Conservation (phyloP, 2,113 vertebrate genomes). For the Cnemophilus loriae region DNA sequence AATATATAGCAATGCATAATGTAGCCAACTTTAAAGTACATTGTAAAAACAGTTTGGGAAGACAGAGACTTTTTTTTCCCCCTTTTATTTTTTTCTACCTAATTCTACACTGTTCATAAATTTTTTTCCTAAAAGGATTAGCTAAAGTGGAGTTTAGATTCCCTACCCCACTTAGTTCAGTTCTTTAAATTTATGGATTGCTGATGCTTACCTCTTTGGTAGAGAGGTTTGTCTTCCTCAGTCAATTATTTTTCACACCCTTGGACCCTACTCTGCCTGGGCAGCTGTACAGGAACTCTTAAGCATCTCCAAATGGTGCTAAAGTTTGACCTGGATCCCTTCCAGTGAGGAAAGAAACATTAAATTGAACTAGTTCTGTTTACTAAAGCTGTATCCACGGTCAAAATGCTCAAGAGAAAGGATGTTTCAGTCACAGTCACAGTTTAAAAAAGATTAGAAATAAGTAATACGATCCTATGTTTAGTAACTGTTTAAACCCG, state of each 20-base stretch:
- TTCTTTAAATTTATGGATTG: neutral
- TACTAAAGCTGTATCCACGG: neutral
- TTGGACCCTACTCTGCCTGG: neutral
- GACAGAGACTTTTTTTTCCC: neutral
- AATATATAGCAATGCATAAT: neutral
- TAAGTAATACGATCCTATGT: neutral
- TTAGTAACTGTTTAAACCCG: neutral
- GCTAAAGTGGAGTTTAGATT: neutral
- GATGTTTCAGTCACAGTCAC: neutral
- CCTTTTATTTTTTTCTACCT: neutral
- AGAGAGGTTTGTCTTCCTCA: neutral
- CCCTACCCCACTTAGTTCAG: neutral
- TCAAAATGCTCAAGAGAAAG: neutral
- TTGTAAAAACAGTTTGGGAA: neutral
- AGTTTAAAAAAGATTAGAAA: neutral
- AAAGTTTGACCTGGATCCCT: neutral
- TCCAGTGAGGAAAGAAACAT: neutral
- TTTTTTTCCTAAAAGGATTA: neutral
- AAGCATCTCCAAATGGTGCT: neutral
- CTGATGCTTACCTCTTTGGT: neutral
- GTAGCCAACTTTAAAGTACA: neutral
- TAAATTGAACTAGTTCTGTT: neutral
- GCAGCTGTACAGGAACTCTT: neutral
- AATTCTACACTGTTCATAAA: neutral
- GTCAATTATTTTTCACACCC: neutral